Evolutionary conservation across 2,888 invertebrate genomes (phyloP), one percentile per base, ranked within the genome.

Genomic region (Sarcophaga caerulescens): DNA sequence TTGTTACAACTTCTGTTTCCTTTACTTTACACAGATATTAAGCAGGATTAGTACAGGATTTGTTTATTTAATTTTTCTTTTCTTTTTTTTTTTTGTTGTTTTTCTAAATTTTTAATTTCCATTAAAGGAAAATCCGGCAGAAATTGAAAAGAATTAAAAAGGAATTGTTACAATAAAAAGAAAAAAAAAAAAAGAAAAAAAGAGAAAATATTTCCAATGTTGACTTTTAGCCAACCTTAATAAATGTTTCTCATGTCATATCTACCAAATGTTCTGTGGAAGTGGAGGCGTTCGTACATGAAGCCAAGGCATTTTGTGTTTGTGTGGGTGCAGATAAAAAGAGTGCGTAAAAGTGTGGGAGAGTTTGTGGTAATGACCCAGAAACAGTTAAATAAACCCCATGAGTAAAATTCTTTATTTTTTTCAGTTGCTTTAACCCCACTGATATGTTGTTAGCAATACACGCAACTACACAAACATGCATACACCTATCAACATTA

Each of bases 351-450:
- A 23, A 10, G 14, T 66, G 81, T 81, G 74, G 73, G 23, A 59
- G 59, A 57, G 66, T 74, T 81, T 81, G 73, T 66, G 81, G 78
- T 81, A 85, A 85, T 85, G 81, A 75, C 70, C 78, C 78, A 81
- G 85, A 85, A 81, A 85, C 57, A 65, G 73, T 81, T 85, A 69
- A 74, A 69, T 59, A 85, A 85, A 69, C 74, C 81, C 77, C 77
- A 65, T 69, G 70, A 78, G 78, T 77, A 70, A 84, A 68, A 77
- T 81, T 12, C 47, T 47, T 45, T 68, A 44, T 81, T n/a, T n/a
- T 23, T 17, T 66, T 73, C 57, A 47, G 35, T 69, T 68, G 23
- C 60, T 74, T 71, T 4, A 25, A 62, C 3, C 47, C 35, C 35
- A 35, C 35, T 35, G 35, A 35, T 35, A 35, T 35, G 35, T 6